phyloP scores from a whole-genome alignment of 2,113 vertebrate species.

The Noctilio leporinus region DNA sequence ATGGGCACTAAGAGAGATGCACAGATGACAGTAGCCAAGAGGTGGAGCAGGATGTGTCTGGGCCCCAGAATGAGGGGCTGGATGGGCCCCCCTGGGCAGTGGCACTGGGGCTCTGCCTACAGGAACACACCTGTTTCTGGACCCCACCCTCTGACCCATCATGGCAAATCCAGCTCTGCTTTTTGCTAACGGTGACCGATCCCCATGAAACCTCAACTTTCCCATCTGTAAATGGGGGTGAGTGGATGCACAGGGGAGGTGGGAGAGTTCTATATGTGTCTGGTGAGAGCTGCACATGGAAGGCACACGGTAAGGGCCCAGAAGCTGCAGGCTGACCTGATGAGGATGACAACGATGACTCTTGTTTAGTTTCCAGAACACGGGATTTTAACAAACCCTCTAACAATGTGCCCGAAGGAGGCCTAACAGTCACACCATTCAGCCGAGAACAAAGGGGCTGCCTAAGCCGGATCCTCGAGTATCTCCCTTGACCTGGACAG shows the following conservation, averaged over 20 bases:
- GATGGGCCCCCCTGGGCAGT: rapidly evolving
- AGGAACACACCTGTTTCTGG: not conserved
- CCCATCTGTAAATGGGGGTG: not conserved
- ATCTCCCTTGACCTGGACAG: not conserved
- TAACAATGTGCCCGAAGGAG: not conserved
- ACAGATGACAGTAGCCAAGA: not conserved
- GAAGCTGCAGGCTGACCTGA: not conserved
- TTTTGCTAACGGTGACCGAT: too few species aligned
- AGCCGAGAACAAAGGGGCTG: not conserved
- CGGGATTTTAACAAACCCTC: not conserved
- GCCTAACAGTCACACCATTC: rapidly evolving
- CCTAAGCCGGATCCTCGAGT: not conserved
- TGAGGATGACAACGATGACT: rapidly evolving
- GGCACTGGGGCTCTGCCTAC: not conserved
- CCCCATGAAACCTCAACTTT: not conserved
- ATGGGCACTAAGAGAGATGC: rapidly evolving
- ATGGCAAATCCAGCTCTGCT: not conserved
- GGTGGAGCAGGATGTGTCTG: rapidly evolving
- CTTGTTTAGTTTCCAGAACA: not conserved
- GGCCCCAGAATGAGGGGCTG: not conserved
- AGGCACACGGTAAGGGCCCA: rapidly evolving
- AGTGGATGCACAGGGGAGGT: not conserved
- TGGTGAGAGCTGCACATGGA: not conserved
- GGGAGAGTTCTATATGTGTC: not conserved
- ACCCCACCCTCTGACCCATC: not conserved